A percentile compares a stretch with the other conserved stretches of the same genome.
phyloP scores from a whole-genome alignment of 2,888 invertebrate genomes.

The Mythimna pallens region DNA sequence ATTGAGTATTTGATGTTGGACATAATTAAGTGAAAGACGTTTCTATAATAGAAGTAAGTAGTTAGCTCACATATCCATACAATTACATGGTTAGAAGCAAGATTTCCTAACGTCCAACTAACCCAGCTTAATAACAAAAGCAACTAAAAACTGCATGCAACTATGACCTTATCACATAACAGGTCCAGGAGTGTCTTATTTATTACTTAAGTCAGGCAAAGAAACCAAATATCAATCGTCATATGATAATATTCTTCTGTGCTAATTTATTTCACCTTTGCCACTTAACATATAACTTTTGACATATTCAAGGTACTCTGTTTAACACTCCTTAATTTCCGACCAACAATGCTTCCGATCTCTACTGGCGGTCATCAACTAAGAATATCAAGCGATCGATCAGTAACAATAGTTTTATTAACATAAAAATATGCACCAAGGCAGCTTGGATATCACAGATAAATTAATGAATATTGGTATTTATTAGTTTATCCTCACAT shows the following conservation, averaged over 20 bases:
- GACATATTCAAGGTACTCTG: constrained; percentile 48
- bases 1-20: constrained; percentile 66
- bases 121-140: constrained; percentile 49
- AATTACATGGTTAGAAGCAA: constrained; percentile 41
- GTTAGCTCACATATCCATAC: constrained; percentile 40
- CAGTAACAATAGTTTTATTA: constrained; percentile 3
- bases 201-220: constrained; percentile 16
- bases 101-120: constrained; percentile 30
- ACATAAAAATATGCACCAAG: neutral
- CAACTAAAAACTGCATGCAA: constrained; percentile 20
- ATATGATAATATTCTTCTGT: constrained; percentile 35
- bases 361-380: neutral
- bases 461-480: too few species aligned
- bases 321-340: constrained; percentile 31
- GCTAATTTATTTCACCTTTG: constrained; percentile 60
- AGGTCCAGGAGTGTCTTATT: constrained; percentile 48
- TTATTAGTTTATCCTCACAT: too few species aligned
- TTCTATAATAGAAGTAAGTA: constrained; percentile 66
- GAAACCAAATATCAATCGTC: constrained; percentile 21
- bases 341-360: constrained; percentile 10
- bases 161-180: constrained; percentile 52
- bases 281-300: constrained; percentile 26
- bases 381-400: neutral
- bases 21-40: constrained; percentile 61
- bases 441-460: neutral